A percentile compares a stretch with the other conserved stretches of the same genome.
phyloP scores from a whole-genome alignment of 2,113 vertebrate species.

The Ranitomeya imitator region DNA sequence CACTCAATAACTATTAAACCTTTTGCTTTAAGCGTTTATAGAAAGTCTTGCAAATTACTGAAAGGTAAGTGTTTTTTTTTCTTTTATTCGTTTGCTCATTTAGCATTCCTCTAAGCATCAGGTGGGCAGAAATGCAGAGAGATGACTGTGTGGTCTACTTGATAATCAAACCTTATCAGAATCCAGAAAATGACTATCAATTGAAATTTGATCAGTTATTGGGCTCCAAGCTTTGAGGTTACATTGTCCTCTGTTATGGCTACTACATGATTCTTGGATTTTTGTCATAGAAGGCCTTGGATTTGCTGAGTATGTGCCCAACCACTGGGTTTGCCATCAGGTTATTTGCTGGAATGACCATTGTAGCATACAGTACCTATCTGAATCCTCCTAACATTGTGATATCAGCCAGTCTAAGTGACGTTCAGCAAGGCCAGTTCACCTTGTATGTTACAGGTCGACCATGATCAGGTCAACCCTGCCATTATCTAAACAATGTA shows the following conservation, averaged over 20 bases:
- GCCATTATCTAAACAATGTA: too few relatives aligned
- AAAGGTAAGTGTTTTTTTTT: slow-evolving; percentile 1
- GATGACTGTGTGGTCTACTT: not conserved
- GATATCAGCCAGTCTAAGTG: not conserved
- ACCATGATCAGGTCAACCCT: too few relatives aligned
- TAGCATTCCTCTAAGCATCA: not conserved
- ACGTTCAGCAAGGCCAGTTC: not conserved
- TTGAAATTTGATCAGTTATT: not conserved
- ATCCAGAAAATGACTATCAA: not conserved
- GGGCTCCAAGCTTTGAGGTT: not conserved
- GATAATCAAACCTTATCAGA: too few relatives aligned
- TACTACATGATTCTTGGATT: not conserved
- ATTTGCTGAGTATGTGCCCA: not conserved
- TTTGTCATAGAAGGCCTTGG: not conserved
- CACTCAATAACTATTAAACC: not conserved
- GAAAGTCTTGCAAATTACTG: not conserved
- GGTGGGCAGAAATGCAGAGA: not conserved
- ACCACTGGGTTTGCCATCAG: not conserved
- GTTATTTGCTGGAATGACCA: too few relatives aligned
- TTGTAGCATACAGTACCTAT: not conserved
- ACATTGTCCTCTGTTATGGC: not conserved
- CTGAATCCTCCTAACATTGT: not conserved
- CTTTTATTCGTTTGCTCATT: not conserved
- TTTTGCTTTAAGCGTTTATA: not conserved
- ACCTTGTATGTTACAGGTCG: too few relatives aligned